These are phyloP conservation scores for Ivindomyrus marchei DNA, from an alignment of 2,113 vertebrate species.

Conservation along the genomic window DNA sequence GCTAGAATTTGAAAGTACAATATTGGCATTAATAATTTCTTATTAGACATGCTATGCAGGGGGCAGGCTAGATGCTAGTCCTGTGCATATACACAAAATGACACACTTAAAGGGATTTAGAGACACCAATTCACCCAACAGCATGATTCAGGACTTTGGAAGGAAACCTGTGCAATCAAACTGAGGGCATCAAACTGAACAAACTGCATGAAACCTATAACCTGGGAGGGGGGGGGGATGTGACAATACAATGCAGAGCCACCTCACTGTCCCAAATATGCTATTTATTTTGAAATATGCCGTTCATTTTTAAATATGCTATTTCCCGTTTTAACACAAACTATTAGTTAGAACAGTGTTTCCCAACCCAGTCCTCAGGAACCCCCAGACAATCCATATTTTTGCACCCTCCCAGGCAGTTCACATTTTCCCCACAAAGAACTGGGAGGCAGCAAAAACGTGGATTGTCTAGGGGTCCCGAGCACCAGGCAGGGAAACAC, in stretches of 20 bases:
- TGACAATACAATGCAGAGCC: neutral
- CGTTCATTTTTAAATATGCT: neutral
- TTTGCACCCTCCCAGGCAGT: neutral
- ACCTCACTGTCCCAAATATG: neutral
- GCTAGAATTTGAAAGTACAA: neutral
- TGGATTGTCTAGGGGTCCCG: neutral
- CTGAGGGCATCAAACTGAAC: neutral
- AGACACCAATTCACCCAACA: neutral
- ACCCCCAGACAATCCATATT: neutral
- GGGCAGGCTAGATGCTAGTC: neutral
- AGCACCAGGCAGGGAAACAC: neutral
- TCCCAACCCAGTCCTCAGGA: neutral
- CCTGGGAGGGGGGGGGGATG: neutral
- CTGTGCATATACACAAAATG: neutral
- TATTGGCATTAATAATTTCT: neutral
- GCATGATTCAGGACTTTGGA: neutral
- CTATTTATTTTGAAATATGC: neutral
- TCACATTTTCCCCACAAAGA: neutral
- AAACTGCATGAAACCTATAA: neutral
- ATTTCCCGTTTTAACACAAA: neutral
- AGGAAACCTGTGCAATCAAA: neutral
- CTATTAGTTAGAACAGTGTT: neutral
- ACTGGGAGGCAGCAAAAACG: neutral
- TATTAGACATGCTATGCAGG: neutral
- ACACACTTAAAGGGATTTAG: neutral